A percentile compares a stretch with the other conserved stretches of the same genome.
Evolutionary conservation across 2,113 vertebrate genomes (phyloP).

Genomic region (Oryzias curvinotus): DNA sequence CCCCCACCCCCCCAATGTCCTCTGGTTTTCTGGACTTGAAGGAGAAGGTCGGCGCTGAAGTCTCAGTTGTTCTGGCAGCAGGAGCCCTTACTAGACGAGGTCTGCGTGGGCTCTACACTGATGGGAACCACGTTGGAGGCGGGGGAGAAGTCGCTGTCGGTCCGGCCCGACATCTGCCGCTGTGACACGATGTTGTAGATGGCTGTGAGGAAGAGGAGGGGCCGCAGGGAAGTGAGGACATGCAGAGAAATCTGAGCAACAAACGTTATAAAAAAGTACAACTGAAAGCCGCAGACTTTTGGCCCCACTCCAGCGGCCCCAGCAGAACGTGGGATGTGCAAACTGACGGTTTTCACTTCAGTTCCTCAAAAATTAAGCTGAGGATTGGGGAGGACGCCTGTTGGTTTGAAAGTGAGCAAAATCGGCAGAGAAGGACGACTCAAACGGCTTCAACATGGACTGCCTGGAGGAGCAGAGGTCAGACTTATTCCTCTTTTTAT

Average conservation of each 20-base stretch:
- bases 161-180: slow-evolving; percentile 82
- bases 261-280: neutral
- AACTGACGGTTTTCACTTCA: too few species aligned
- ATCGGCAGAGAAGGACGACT: slow-evolving; percentile 15
- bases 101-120: slow-evolving; percentile 85
- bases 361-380: too few species aligned
- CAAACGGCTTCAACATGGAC: slow-evolving; percentile 6
- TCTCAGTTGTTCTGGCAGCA: slow-evolving; percentile 90
- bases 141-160: slow-evolving; percentile 78
- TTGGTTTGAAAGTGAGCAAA: slow-evolving; percentile 39
- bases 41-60: slow-evolving; percentile 39
- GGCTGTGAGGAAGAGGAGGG: slow-evolving; percentile 69
- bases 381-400: neutral
- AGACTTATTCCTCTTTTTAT: neutral
- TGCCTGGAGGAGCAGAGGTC: slow-evolving; percentile 9
- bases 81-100: slow-evolving; percentile 68
- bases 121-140: slow-evolving; percentile 85
- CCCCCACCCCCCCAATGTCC: slow-evolving; percentile 7
- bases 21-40: slow-evolving; percentile 27
- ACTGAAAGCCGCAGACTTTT: too few species aligned
- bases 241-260: slow-evolving; percentile 45
- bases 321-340: too few species aligned
- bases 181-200: slow-evolving; percentile 88
- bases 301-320: too few species aligned
- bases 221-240: slow-evolving; percentile 19